Base-by-base conservation (phyloP, 2,113 vertebrate species). In the Tachysurus fulvidraco region DNA sequence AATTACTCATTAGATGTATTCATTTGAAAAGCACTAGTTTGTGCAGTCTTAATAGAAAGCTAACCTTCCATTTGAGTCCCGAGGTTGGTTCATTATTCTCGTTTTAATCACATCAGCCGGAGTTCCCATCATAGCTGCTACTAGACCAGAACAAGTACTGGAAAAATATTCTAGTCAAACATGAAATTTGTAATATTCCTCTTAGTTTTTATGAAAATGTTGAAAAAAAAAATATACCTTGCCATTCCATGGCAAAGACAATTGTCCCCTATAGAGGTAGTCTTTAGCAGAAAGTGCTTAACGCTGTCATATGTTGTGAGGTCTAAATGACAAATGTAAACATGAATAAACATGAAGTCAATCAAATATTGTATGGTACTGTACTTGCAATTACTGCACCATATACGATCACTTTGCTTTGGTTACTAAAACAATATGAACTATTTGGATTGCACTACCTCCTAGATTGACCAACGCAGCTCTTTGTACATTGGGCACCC, bases 91-190 rank as follows among this genome's bases (percentile, higher is more conserved):
- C 96, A 97, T 97, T 89, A 97, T 95, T 91, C 96, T 92, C 17
- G 96, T 97, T 93, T 97, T 97, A 88, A 97, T 93, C 55, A 97
- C 95, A 0, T 97, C 96, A 0, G 96, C 96, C 28, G 96, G 96
- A 28, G 96, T 96, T 92, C 96, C 96, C 93, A 97, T 92, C 74
- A 94, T 92, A 91, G 96, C 96, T 30, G 96, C 96, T 19, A 97
- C 95, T 77, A 97, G 86, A 86, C 96, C 96, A 9, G 96, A 96
- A 83, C 95, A 97, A 83, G 90, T 93, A 86, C 93, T 94, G 11
- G n/a, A 44, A 11, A 83, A 64, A 74, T 62, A 17, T 78, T 65
- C 79, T 16, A 16, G 36, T 41, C 46, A 74, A 11, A 64, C 36
- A 81, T 59, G 13, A 19, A 4, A 36, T 44, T 81, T 81, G 13